phyloP scores from a whole-genome alignment of 2,113 vertebrate species.

The Mungos mungo region DNA sequence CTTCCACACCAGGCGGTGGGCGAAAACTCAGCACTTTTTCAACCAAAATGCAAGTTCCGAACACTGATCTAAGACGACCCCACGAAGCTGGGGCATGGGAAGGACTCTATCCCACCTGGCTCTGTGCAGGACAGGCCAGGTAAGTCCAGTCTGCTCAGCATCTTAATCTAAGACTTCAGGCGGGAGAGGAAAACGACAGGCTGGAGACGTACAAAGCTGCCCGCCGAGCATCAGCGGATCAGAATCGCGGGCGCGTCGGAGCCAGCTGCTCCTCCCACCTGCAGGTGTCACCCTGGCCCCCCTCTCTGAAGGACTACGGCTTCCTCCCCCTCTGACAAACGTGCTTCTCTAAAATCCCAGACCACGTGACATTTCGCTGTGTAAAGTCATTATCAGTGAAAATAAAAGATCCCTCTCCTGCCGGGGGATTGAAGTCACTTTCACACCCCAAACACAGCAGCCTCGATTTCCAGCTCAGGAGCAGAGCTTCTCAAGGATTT shows the following conservation, averaged over 20 bases:
- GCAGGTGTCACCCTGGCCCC: neutral
- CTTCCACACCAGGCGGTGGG: fast-evolving
- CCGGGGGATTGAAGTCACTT: neutral
- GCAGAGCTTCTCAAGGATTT: neutral
- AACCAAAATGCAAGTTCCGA: neutral
- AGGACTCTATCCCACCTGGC: neutral
- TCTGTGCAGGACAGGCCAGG: neutral
- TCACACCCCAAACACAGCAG: neutral
- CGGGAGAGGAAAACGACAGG: neutral
- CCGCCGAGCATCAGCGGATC: neutral
- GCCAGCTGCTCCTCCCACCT: neutral
- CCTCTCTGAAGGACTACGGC: neutral
- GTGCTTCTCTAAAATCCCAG: neutral
- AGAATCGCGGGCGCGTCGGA: fast-evolving
- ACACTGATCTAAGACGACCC: neutral
- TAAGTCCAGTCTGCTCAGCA: neutral
- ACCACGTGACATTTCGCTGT: neutral
- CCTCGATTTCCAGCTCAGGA: neutral
- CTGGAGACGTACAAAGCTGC: neutral
- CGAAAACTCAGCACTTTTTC: neutral
- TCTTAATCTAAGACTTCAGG: neutral
- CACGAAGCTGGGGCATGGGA: neutral
- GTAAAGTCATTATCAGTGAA: neutral
- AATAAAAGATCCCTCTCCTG: neutral
- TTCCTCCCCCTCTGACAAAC: neutral